Conservation (phyloP, 2,113 vertebrate species). For the Anhinga anhinga region DNA sequence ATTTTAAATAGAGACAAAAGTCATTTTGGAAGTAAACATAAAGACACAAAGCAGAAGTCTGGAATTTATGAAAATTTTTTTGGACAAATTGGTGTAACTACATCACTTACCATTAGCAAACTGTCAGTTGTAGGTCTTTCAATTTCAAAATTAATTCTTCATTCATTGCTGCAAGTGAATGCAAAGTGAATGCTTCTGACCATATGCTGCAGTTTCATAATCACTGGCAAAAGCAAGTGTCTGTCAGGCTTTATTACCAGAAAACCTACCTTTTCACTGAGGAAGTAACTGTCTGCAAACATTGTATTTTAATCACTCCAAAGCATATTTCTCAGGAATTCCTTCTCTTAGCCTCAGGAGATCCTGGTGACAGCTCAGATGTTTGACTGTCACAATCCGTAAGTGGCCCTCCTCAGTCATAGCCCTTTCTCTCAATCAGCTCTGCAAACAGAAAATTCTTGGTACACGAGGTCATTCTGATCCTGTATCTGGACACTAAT, state of each 20-base stretch:
- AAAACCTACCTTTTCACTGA: neutral
- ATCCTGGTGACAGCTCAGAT: neutral
- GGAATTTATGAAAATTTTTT: neutral
- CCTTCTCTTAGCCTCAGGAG: neutral
- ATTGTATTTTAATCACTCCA: neutral
- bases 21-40: neutral
- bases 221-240: neutral
- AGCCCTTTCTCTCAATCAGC: neutral
- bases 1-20: neutral
- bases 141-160: constrained; percentile 8
- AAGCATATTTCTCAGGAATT: neutral
- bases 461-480: neutral
- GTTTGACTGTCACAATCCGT: neutral
- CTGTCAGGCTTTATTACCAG: neutral
- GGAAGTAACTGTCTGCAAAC: neutral
- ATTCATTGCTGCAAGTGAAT: neutral
- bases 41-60: neutral
- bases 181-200: neutral
- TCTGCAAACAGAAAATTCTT: neutral
- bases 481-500: neutral
- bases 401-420: neutral
- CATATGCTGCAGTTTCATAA: neutral
- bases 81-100: neutral
- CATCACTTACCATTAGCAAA: neutral
- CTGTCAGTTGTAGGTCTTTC: neutral